Evolutionary conservation across 2,797 vertebrate genomes (phyloP).

Genomic region (Furcifer pardalis): DNA sequence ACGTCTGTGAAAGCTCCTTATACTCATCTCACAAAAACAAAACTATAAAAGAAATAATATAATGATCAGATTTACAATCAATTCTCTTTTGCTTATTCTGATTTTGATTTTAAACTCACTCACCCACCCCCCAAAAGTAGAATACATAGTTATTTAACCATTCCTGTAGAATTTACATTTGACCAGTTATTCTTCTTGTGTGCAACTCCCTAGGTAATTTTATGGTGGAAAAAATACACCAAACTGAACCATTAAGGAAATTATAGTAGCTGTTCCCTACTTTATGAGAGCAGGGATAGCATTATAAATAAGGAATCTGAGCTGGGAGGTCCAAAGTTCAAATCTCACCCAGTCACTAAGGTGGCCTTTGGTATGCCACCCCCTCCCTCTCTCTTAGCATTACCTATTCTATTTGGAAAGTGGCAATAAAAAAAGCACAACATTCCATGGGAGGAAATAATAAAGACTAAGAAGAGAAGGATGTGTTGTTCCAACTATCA

Average conservation of each 20-base stretch:
- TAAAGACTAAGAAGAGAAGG: too few species aligned
- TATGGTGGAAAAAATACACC: neutral
- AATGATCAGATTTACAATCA: neutral
- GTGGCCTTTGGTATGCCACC: neutral
- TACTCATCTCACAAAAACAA: neutral
- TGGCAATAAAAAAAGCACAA: neutral
- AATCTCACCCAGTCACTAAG: neutral
- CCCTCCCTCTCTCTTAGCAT: neutral
- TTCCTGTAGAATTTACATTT: neutral
- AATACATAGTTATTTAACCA: neutral
- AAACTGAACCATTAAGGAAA: too few species aligned
- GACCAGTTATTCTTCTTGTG: neutral
- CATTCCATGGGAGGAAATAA: too few species aligned
- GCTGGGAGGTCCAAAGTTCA: neutral
- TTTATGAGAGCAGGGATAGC: neutral
- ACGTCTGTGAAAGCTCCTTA: neutral
- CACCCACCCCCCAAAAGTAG: too few species aligned
- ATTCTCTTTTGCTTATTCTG: neutral
- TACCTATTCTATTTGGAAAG: neutral
- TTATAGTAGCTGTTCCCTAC: too few species aligned
- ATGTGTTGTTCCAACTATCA: too few species aligned
- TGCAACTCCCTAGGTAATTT: neutral
- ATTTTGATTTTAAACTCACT: too few species aligned
- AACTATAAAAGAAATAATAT: neutral
- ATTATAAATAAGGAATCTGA: neutral